A percentile compares a stretch with the other conserved stretches of the same genome.
Evolutionary conservation across 2,888 invertebrate species (phyloP).

Genomic region (Drosophila quasianomalipes): DNA sequence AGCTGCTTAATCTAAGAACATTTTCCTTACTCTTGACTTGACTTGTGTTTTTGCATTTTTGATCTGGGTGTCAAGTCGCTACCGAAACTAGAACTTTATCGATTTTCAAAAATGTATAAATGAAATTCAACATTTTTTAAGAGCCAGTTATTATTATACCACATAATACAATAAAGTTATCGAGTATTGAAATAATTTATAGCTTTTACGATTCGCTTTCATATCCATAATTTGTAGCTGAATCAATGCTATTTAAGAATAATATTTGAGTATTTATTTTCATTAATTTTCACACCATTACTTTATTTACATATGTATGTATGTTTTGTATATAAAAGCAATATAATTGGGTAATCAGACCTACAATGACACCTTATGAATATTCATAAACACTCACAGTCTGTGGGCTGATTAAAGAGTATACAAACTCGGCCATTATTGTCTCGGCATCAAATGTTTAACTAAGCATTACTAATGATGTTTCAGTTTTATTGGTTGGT

Average conservation of each 20-base stretch:
- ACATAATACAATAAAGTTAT: neutral
- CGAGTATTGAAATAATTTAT: neutral
- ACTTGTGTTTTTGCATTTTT: neutral
- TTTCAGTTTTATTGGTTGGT: neutral
- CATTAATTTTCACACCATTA: neutral
- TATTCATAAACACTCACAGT: neutral
- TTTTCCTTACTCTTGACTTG: neutral
- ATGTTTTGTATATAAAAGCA: too few species aligned
- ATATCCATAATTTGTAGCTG: neutral
- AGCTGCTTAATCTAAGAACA: neutral
- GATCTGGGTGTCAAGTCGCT: neutral
- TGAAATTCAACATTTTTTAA: neutral
- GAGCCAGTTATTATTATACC: neutral
- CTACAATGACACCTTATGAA: neutral
- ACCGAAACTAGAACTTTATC: neutral
- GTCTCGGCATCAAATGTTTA: constrained; percentile 22
- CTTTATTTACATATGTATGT: neutral
- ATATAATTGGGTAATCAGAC: neutral
- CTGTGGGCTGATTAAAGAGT: neutral
- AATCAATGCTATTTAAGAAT: neutral
- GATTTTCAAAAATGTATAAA: neutral
- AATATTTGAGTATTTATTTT: neutral
- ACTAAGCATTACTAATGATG: neutral
- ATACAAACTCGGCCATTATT: constrained; percentile 49
- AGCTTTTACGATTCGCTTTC: neutral